These are phyloP conservation scores for Mylabris sibirica DNA, from an alignment of 2,888 invertebrate species.

Conservation along the genomic window DNA sequence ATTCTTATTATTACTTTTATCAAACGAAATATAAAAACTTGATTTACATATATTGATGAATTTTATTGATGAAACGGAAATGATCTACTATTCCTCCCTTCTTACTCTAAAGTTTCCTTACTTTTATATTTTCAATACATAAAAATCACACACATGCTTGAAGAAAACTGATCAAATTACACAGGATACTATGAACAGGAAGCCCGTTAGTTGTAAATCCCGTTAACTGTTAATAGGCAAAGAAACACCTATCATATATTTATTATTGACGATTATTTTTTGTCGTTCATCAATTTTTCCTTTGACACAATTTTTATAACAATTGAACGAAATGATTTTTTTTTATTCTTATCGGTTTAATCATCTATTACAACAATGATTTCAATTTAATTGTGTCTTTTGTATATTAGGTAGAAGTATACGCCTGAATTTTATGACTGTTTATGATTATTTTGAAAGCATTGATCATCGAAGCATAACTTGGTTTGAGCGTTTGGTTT, in stretches of 20 bases:
- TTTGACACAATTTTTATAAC: neutral
- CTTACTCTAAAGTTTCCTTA: neutral
- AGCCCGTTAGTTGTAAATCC: conserved; percentile 32
- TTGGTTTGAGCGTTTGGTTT: neutral
- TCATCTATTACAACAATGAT: conserved; percentile 6
- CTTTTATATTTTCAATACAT: neutral
- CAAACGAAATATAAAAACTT: no score
- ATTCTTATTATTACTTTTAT: conserved; percentile 8
- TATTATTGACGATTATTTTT: neutral
- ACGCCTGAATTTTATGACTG: conserved; percentile 10
- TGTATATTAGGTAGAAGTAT: neutral
- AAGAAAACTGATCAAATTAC: conserved; percentile 30
- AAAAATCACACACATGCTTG: neutral
- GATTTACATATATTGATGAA: neutral
- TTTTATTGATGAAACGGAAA: neutral
- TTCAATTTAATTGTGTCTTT: neutral
- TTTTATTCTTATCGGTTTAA: neutral
- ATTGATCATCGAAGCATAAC: conserved; percentile 12
- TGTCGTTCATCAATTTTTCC: neutral
- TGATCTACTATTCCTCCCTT: neutral
- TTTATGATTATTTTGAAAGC: conserved; percentile 8
- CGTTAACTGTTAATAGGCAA: conserved; percentile 30
- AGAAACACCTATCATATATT: neutral
- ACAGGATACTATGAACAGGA: conserved; percentile 32
- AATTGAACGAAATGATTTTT: no score